These are phyloP conservation scores for Coregonus clupeaformis DNA, from an alignment of 2,113 vertebrate genomes.

Conservation along the genomic window DNA sequence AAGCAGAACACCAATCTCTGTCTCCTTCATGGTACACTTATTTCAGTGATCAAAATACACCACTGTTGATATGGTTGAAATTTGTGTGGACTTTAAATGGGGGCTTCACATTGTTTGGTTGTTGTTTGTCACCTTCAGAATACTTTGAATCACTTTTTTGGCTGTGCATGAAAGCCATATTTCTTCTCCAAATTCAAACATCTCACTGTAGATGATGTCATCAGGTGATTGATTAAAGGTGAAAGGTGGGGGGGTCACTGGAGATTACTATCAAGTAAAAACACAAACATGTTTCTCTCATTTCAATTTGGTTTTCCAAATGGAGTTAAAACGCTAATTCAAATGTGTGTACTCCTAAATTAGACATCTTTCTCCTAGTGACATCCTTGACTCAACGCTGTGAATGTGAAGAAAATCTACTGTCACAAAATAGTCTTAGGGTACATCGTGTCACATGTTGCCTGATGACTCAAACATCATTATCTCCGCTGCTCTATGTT, in stretches of 20 bases:
- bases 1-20: constrained; percentile 5
- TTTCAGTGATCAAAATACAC: neutral
- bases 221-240: neutral
- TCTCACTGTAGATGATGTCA: neutral
- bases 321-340: no score
- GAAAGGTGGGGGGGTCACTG: neutral
- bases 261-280: neutral
- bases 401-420: neutral
- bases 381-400: neutral
- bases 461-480: no score
- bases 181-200: neutral
- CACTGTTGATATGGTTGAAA: neutral
- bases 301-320: neutral
- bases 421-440: neutral
- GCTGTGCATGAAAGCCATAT: neutral
- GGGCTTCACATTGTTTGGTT: neutral
- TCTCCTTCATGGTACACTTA: constrained; percentile 39
- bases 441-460: neutral
- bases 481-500: no score
- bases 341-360: neutral
- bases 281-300: neutral
- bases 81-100: neutral
- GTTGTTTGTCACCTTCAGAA: neutral
- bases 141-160: neutral
- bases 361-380: neutral